Conservation (phyloP, 2,113 vertebrate species). For the Tachuris rubrigastra region DNA sequence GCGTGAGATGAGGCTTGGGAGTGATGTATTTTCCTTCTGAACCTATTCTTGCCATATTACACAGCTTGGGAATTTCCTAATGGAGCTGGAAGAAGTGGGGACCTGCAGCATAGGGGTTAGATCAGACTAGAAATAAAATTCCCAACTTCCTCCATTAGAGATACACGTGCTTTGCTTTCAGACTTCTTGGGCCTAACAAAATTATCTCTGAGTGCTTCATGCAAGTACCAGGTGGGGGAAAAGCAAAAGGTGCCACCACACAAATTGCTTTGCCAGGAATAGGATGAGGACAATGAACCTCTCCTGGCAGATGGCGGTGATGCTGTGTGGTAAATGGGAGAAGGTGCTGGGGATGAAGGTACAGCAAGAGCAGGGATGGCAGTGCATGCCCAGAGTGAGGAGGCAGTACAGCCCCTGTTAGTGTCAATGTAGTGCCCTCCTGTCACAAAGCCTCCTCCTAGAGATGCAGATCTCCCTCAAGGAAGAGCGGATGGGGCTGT, state of each 20-base stretch:
- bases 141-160: accelerated
- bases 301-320: background rate
- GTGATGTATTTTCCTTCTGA: background rate
- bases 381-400: background rate
- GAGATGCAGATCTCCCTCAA: background rate
- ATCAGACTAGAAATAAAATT: background rate
- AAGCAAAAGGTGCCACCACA: background rate
- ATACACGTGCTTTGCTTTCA: background rate
- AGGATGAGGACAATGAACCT: background rate
- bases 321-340: accelerated
- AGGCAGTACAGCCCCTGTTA: background rate
- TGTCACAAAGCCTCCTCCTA: background rate
- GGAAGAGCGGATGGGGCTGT: accelerated
- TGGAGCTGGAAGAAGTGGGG: background rate
- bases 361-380: background rate
- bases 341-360: background rate
- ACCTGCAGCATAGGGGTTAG: background rate
- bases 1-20: background rate
- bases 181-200: background rate
- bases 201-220: background rate
- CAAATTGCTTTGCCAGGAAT: background rate
- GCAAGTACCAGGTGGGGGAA: background rate
- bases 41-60: background rate
- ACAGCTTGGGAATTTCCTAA: background rate
- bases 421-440: accelerated